Percentiles rank a stretch among this genome's conserved stretches.
phyloP scores from a whole-genome alignment of 2,113 vertebrate species.

The Actenoides lindsayi region DNA sequence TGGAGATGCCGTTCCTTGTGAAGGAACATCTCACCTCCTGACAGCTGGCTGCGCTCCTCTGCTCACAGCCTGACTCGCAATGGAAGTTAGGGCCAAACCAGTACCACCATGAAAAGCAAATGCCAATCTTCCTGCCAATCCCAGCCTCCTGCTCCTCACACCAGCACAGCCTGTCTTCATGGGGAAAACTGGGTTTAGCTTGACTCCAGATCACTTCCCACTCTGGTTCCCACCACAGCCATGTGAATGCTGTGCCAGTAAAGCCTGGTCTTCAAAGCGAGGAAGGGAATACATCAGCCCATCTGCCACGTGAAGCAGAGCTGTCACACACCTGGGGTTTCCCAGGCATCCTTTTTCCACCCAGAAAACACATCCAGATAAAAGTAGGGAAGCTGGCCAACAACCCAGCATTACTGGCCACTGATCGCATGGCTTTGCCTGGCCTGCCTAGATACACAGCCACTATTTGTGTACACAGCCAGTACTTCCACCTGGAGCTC shows the following conservation, averaged over 20 bases:
- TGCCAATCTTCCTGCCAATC: neutral
- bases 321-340: neutral
- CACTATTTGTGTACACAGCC: neutral
- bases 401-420: neutral
- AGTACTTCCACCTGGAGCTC: conserved; percentile 5
- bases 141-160: neutral
- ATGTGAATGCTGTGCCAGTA: fast-evolving
- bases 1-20: neutral
- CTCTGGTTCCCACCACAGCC: neutral
- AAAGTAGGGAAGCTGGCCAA: neutral
- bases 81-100: neutral
- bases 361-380: neutral
- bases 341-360: neutral
- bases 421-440: neutral
- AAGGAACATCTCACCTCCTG: neutral
- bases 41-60: neutral
- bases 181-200: neutral
- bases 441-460: conserved; percentile 19
- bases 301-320: neutral
- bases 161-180: neutral
- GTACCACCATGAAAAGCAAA: neutral
- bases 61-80: fast-evolving
- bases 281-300: neutral
- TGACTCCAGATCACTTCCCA: neutral
- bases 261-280: neutral